Conservation (phyloP, 2,797 vertebrate genomes). For the Gobio occitaniae region DNA sequence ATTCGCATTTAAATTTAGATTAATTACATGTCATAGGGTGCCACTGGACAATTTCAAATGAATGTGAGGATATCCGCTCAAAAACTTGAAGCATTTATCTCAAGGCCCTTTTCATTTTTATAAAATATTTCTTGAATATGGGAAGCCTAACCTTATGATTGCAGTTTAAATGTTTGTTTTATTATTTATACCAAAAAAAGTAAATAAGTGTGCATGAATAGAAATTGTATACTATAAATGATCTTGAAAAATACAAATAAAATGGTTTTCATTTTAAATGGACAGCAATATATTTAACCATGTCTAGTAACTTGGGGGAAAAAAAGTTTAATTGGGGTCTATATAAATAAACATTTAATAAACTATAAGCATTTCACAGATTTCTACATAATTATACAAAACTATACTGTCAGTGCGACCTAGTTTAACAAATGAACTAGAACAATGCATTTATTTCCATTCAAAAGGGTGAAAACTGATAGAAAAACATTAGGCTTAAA, state of each 20-base stretch:
- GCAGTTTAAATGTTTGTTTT: not conserved
- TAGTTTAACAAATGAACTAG: not conserved
- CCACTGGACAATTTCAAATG: no score
- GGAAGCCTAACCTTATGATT: no score
- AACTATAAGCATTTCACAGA: not conserved
- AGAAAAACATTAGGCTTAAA: not conserved
- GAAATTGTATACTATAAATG: not conserved
- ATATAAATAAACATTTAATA: not conserved
- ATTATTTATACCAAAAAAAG: not conserved
- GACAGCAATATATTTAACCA: not conserved
- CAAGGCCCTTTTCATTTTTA: no score
- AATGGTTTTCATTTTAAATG: not conserved
- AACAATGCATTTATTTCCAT: not conserved
- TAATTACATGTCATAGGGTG: no score
- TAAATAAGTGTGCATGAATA: not conserved
- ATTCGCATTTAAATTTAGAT: no score
- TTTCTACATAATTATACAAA: not conserved
- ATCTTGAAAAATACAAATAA: not conserved
- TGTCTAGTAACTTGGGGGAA: not conserved
- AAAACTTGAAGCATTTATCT: no score
- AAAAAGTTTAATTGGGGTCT: not conserved
- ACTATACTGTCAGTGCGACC: not conserved
- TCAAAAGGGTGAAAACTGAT: not conserved
- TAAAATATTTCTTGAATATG: no score
- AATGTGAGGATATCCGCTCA: no score